A percentile compares a stretch with the other conserved stretches of the same genome.
Conservation (phyloP, 2,888 invertebrate species). For the Acanthosepion pharaonis region DNA sequence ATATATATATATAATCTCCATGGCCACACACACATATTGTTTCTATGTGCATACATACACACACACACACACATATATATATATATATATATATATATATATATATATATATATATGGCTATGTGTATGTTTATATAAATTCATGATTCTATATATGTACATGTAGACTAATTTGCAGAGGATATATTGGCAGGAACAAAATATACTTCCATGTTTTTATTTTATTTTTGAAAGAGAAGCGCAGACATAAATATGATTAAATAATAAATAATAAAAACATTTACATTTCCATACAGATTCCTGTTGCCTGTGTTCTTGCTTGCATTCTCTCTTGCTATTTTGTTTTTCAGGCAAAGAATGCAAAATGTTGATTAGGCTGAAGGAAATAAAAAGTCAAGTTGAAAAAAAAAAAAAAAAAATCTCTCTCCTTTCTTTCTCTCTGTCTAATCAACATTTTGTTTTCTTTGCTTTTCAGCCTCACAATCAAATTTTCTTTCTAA, state of each 20-base stretch:
- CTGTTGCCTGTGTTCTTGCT: slow-evolving; percentile 14
- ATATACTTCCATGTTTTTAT: background rate
- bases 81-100: background rate
- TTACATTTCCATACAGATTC: background rate
- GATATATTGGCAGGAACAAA: background rate
- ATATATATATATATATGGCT: background rate
- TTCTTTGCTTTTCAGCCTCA: background rate
- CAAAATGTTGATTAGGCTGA: slow-evolving; percentile 9
- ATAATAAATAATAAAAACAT: slow-evolving; percentile 33
- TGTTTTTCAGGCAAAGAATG: background rate
- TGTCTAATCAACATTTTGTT: background rate
- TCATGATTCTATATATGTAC: background rate
- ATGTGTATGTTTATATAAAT: no score
- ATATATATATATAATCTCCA: no score
- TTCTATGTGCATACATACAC: background rate
- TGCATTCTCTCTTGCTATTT: background rate
- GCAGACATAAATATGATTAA: background rate
- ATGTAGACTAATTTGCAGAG: background rate
- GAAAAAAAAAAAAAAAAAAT: background rate
- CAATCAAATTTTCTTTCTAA: slow-evolving; percentile 3
- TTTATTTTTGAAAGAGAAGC: background rate
- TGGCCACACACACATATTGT: background rate
- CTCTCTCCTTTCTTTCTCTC: background rate
- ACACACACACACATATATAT: background rate
- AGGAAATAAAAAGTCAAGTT: background rate